Conservation (phyloP, 53 echinoderm and acorn worm genomes). For the Stichopus horrens region DNA sequence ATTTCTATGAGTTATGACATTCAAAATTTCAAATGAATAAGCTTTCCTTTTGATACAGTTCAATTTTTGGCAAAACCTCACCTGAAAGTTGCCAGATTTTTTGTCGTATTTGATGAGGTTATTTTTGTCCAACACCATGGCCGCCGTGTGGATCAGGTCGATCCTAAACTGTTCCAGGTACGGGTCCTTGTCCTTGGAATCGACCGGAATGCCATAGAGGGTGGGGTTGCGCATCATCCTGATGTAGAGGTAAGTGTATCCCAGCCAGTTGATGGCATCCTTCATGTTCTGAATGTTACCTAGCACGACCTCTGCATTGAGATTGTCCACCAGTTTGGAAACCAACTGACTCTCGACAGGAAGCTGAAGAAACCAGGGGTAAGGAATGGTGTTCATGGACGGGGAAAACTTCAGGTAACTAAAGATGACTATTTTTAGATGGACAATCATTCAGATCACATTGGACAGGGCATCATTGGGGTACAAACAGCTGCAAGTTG, state of each 20-base stretch:
- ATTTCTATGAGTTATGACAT: too few species aligned
- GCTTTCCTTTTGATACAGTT: too few species aligned
- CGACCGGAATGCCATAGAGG: conserved; percentile 86
- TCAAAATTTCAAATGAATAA: too few species aligned
- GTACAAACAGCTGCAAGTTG: too few species aligned
- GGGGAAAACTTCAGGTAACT: not conserved
- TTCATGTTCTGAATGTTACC: conserved; percentile 94
- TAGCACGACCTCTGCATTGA: conserved; percentile 91
- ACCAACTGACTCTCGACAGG: conserved; percentile 97
- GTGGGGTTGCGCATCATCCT: conserved; percentile 92
- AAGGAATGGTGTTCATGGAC: not conserved
- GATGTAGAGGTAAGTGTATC: conserved; percentile 98
- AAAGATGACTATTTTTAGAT: not conserved
- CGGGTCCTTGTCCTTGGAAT: conserved; percentile 82
- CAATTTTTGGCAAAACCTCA: conserved; percentile 8
- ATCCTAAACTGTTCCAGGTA: conserved; percentile 91
- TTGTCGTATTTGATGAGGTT: conserved; percentile 94
- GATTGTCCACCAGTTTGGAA: conserved; percentile 82
- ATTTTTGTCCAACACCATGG: conserved; percentile 77
- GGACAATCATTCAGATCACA: not conserved
- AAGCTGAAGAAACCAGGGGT: conserved; percentile 47
- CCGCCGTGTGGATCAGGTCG: conserved; percentile 90
- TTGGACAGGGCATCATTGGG: not conserved
- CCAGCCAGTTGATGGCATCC: conserved; percentile 95
- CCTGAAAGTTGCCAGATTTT: conserved; percentile 96